Conservation (phyloP, 1,140 invertebrate genomes). For the Cotesia glomerata region DNA sequence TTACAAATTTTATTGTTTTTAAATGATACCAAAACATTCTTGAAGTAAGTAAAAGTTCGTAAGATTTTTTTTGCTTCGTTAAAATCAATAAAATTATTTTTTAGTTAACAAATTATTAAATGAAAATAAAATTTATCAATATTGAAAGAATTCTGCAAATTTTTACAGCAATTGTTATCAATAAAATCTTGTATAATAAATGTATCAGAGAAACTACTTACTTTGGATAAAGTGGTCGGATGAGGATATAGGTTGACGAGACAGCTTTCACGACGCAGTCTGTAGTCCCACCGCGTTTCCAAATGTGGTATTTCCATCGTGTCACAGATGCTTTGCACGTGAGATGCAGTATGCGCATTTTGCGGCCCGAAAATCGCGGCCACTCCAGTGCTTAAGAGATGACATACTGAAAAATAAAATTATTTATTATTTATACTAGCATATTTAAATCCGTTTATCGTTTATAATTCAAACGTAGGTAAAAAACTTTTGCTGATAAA, state of each 20-base stretch:
- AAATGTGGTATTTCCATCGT: constrained; percentile 95
- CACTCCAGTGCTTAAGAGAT: constrained; percentile 83
- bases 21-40: too few relatives aligned
- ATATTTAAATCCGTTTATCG: too few relatives aligned
- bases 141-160: background rate
- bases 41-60: too few relatives aligned
- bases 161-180: background rate
- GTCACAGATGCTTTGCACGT: constrained; percentile 95
- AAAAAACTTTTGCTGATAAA: too few relatives aligned
- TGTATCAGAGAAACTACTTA: constrained; percentile 57
- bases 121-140: too few relatives aligned
- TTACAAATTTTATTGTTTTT: too few relatives aligned
- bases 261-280: constrained; percentile 85
- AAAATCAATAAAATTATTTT: too few relatives aligned
- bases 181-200: background rate
- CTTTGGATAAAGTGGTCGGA: constrained; percentile 85
- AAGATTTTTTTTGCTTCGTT: too few relatives aligned
- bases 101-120: too few relatives aligned
- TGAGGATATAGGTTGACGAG: constrained; percentile 94
- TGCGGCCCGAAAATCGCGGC: constrained; percentile 94
- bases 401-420: constrained; percentile 74
- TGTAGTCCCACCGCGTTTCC: constrained; percentile 91
- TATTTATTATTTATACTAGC: too few relatives aligned
- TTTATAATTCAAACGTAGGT: too few relatives aligned
- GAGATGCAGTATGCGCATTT: constrained; percentile 85